Base-by-base conservation (phyloP, 2,797 vertebrate genomes). In the Cottoperca gobio region DNA sequence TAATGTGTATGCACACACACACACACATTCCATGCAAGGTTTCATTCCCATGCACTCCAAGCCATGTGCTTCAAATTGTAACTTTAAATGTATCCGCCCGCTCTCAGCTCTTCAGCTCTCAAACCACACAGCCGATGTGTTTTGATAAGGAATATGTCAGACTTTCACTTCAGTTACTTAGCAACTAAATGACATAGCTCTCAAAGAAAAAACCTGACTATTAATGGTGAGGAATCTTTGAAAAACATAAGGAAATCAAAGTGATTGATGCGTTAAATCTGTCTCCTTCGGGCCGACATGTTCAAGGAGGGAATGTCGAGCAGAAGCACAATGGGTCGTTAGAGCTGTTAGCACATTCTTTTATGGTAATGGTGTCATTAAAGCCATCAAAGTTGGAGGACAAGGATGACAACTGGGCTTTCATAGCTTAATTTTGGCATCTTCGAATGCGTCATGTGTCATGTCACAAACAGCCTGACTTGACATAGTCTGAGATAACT, bases 131-230 rank as follows among this genome's bases (percentile, higher is more conserved):
- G n/a, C 42, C 35, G 11, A 1, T 26, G n/a, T 70, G 42, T 62
- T 73, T 52, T 68, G 12, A 37, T 71, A 50, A 70, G 33, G 10
- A 73, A 72, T n/a, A 65, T 59, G 45, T 81, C 40, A 26, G 14
- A 46, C 65, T 37, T 57, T 81, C 48, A 63, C 14, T 55, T 75
- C 17, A 57, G 68, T 89, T 88, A 74, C 86, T 85, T 84, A 85
- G 86, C 88, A 90, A 86, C 84, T 70, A 64, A 64, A 64, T 70
- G 43, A 59, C 59, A 55, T 26, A 24, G 58, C 57, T 65, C 3
- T 0, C 45, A 55, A 70, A 77, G 2, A 50, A 50, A 45, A 78
- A 81, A 19, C 21, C 17, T 6, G 11, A 72, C 6, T 11, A 14
- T 59, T 8, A 33, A 26, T 2, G 2, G 53, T 33, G 71, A 63